A percentile compares a stretch with the other conserved stretches of the same genome.
Evolutionary conservation across 2,888 invertebrate genomes (phyloP).

Genomic region (Drosophila flavopinicola): DNA sequence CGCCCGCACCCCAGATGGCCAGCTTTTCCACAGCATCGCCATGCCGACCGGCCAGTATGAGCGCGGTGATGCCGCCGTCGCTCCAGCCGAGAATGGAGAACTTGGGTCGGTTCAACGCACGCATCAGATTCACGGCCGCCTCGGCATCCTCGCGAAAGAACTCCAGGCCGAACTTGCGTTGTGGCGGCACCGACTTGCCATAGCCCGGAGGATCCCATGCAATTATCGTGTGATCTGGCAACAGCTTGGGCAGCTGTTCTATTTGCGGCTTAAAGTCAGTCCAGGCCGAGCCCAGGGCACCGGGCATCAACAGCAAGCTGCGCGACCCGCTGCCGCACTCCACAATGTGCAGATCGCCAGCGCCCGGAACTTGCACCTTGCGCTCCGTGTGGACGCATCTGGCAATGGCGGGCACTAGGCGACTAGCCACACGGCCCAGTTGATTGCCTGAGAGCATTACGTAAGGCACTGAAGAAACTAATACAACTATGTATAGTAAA

Average conservation of each 20-base stretch:
- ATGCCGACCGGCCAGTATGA: slow-evolving; percentile 91
- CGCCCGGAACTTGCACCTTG: slow-evolving; percentile 87
- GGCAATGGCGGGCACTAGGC: slow-evolving; percentile 14
- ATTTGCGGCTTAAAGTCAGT: slow-evolving; percentile 93
- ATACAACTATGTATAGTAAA: slow-evolving; percentile 17
- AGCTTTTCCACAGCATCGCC: slow-evolving; percentile 89
- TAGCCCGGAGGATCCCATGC: slow-evolving; percentile 96
- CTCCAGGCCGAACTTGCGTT: slow-evolving; percentile 88
- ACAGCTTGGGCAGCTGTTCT: slow-evolving; percentile 85
- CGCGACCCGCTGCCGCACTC: slow-evolving; percentile 85
- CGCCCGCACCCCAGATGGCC: slow-evolving; percentile 91
- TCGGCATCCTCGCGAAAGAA: slow-evolving; percentile 91
- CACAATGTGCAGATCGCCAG: slow-evolving; percentile 87
- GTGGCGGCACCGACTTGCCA: slow-evolving; percentile 92
- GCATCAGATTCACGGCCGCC: slow-evolving; percentile 89
- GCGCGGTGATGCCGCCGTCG: slow-evolving; percentile 92
- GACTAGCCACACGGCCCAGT: slow-evolving; percentile 17
- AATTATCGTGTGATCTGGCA: slow-evolving; percentile 81
- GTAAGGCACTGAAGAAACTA: slow-evolving; percentile 49
- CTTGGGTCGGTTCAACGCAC: slow-evolving; percentile 87
- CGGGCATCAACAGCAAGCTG: slow-evolving; percentile 90
- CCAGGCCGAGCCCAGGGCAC: slow-evolving; percentile 92
- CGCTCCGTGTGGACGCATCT: slow-evolving; percentile 84
- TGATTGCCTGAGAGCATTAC: slow-evolving; percentile 59
- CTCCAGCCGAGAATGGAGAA: slow-evolving; percentile 95